Evolutionary conservation across 2,797 vertebrate species (phyloP), one percentile per base, ranked within the genome.

Genomic region (Pipistrellus pipistrellus): DNA sequence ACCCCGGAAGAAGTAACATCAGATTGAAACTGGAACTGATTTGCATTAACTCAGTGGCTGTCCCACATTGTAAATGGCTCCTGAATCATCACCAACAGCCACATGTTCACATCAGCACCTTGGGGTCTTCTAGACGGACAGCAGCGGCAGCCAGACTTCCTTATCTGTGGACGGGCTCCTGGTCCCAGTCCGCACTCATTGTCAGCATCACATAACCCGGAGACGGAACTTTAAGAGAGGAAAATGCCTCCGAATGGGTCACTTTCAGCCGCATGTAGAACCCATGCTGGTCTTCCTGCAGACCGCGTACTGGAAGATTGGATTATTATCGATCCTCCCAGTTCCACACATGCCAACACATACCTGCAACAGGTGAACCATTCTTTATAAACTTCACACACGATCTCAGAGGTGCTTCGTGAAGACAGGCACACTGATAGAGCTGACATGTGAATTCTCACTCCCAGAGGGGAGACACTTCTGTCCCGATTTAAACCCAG

Each of bases 261-360:
- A 4, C 51, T 20, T 51, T 57, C 9, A 1, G 8, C 12, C 20
- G 30, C 30, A 20, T 2, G 0, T 30, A 81, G 6, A 41, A 64
- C 7, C 21, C 14, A 0, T 2, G 0, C 20, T n/a, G 53, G 4
- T 27, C 51, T 38, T n/a, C 25, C 13, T 38, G 55, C 14, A 68
- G 35, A 53, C 30, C 1, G 30, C 12, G 17, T 4, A 2, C 2
- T 44, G 44, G 11, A 69, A 78, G 83, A 48, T 3, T 10, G 35
- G 5, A 23, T 53, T 8, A 3, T 82, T 1, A 11, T 14, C n/a
- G 2, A 15, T 30, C 27, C 78, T 23, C 12, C 30, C 46, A 23
- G 1, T 10, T n/a, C 32, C 13, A 20, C 35, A 17, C 20, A 15
- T 0, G 4, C 8, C 2, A 3, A 48, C 5, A 17, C 6, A 53